Conservation (phyloP, 2,888 invertebrate genomes). For the Drosophila leonis region DNA sequence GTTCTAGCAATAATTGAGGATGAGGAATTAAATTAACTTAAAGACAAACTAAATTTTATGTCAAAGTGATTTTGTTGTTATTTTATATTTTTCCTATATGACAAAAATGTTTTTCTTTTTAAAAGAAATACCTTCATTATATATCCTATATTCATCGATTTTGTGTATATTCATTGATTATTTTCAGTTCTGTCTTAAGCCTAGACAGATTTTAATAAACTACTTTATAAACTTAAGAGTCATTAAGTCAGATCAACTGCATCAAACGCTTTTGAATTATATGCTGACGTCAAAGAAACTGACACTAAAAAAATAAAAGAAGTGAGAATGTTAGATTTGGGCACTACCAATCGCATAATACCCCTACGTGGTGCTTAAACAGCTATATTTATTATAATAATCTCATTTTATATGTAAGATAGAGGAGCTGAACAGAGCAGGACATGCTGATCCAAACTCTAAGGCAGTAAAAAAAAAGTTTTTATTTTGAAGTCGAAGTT, state of each 20-base stretch:
- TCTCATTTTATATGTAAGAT: too few species aligned
- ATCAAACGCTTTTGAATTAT: slow-evolving; percentile 26
- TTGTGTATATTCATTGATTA: background rate
- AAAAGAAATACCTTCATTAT: background rate
- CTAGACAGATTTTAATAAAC: background rate
- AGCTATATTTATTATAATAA: too few species aligned
- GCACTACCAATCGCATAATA: background rate
- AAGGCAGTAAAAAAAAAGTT: too few species aligned
- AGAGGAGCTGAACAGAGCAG: too few species aligned
- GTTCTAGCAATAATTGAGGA: too few species aligned
- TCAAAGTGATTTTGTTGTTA: too few species aligned
- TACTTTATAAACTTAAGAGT: slow-evolving; percentile 19
- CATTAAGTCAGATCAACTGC: slow-evolving; percentile 22
- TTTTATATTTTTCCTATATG: too few species aligned
- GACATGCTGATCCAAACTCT: too few species aligned
- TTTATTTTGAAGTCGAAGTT: too few species aligned
- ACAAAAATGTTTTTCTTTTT: background rate
- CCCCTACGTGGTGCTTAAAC: background rate
- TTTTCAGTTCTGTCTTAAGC: background rate
- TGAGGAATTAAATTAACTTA: too few species aligned
- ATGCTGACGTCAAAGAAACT: slow-evolving; percentile 64
- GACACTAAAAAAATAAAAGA: slow-evolving; percentile 20
- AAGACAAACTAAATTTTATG: too few species aligned
- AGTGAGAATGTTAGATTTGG: background rate
- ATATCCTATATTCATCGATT: background rate